Base-by-base conservation (phyloP, 2,888 invertebrate species). In the Cryptocephalus primarius region DNA sequence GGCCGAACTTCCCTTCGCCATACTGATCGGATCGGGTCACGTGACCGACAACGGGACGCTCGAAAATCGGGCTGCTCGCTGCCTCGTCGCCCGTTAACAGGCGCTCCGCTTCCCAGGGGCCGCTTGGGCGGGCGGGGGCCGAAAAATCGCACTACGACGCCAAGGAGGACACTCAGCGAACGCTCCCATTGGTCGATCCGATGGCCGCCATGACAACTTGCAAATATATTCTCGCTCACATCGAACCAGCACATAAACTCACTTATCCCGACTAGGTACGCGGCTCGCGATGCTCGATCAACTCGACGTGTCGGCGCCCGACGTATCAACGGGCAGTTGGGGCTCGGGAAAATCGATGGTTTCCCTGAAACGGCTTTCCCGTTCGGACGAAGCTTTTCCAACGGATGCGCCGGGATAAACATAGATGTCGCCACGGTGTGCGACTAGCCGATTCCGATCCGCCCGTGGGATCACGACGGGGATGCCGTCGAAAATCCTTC, bases 181-280 rank as follows among this genome's bases (percentile, higher is more conserved):
- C 72, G 71, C 73, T 79, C 76, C 75, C 74, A 85, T 85, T 85
- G 84, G 84, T 75, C 74, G 74, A 74, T 72, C 68, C 66, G 55
- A 66, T 68, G 70, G 75, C 80, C 80, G 83, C 83, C 83, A 84
- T 84, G 76, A 64, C 72, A 71, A 61, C 64, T 74, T 60, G 71
- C 72, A 66, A 63, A 59, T 62, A 63, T 36, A 36, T 11, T 36
- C 22, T 22, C 22, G 22, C 22, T 22, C 22, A 22, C 22, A 22
- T 22, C 22, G 22, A 22, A 22, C 22, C 22, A 22, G 22, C 22
- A 22, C 22, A 22, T 22, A 22, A 22, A 22, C 22, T 22, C 22
- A 22, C 22, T 22, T 22, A 22, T 22, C 22, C 22, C 3, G 22
- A 22, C 22, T 22, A 6, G 22, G 22, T 22, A 22, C 22, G 22